Evolutionary conservation across 2,797 vertebrate genomes (phyloP).

Genomic region (Podarcis siculus): DNA sequence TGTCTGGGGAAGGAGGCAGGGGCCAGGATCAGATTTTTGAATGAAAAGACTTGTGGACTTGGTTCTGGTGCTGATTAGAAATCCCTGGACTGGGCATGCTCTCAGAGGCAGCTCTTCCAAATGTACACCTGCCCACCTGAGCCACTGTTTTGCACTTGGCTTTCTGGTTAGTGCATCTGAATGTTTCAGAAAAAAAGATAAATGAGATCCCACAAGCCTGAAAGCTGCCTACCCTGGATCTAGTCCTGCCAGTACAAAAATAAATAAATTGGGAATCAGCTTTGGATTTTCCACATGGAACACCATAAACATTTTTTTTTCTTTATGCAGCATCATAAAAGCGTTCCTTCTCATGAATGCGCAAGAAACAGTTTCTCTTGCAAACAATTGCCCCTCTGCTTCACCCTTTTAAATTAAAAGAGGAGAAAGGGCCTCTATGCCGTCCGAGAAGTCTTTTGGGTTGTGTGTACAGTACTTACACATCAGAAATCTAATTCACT

Average conservation of each 20-base stretch:
- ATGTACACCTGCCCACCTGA: too few species aligned
- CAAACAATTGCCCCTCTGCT: slow-evolving; percentile 58
- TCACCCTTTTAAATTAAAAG: slow-evolving; percentile 64
- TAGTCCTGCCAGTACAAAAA: background rate
- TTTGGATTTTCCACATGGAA: background rate
- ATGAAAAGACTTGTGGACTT: too few species aligned
- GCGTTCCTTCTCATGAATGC: background rate
- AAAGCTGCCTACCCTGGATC: background rate
- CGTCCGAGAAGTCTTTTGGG: slow-evolving; percentile 51
- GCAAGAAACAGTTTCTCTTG: slow-evolving; percentile 56
- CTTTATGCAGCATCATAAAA: slow-evolving; percentile 28
- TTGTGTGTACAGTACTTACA: slow-evolving; percentile 49
- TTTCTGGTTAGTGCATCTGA: too few species aligned
- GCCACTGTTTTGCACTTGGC: too few species aligned
- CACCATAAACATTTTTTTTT: slow-evolving; percentile 39
- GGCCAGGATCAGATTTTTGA: too few species aligned
- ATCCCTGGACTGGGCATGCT: too few species aligned
- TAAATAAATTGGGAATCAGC: background rate
- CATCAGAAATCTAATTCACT: slow-evolving; percentile 64
- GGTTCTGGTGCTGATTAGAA: too few species aligned
- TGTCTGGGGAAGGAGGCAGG: too few species aligned
- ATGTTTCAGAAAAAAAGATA: too few species aligned
- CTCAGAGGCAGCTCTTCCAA: too few species aligned
- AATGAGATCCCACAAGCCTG: background rate
- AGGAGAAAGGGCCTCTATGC: slow-evolving; percentile 36